These are phyloP conservation scores for Bufotes viridis DNA, from an alignment of 2,797 vertebrate species.

Conservation along the genomic window DNA sequence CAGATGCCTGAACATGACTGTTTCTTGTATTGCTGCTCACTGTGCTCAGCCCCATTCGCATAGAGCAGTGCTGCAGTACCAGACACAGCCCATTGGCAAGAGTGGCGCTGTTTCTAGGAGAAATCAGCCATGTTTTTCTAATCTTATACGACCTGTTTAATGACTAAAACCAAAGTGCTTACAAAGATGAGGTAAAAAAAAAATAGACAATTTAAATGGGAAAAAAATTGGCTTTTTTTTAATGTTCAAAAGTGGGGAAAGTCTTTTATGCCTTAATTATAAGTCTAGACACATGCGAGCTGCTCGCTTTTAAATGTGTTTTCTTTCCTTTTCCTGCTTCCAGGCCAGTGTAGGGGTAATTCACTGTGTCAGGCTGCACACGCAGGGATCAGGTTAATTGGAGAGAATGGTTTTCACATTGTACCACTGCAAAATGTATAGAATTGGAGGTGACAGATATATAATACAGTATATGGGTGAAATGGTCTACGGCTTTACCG, in stretches of 20 bases:
- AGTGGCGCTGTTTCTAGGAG: not conserved
- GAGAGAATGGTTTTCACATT: not conserved
- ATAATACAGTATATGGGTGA: not conserved
- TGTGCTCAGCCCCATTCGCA: too few species aligned
- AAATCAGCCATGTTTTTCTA: not conserved
- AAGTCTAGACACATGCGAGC: slow-evolving; percentile 11
- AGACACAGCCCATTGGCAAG: not conserved
- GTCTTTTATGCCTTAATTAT: slow-evolving; percentile 1
- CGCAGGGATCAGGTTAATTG: not conserved
- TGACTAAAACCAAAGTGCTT: not conserved
- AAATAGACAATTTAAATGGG: not conserved
- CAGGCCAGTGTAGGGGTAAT: not conserved
- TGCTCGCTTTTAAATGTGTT: slow-evolving; percentile 9
- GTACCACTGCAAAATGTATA: not conserved
- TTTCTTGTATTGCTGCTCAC: too few species aligned
- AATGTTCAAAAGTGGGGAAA: not conserved
- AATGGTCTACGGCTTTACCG: too few species aligned
- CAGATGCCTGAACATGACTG: too few species aligned
- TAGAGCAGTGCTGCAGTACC: not conserved
- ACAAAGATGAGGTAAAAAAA: not conserved
- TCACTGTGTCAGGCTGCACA: not conserved
- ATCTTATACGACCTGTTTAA: not conserved
- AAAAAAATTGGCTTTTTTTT: not conserved
- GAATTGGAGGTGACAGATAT: not conserved
- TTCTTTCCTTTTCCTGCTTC: slow-evolving; percentile 8